These are phyloP conservation scores for Ecdyonurus torrentis DNA, from an alignment of 2,888 invertebrate species.

Conservation along the genomic window DNA sequence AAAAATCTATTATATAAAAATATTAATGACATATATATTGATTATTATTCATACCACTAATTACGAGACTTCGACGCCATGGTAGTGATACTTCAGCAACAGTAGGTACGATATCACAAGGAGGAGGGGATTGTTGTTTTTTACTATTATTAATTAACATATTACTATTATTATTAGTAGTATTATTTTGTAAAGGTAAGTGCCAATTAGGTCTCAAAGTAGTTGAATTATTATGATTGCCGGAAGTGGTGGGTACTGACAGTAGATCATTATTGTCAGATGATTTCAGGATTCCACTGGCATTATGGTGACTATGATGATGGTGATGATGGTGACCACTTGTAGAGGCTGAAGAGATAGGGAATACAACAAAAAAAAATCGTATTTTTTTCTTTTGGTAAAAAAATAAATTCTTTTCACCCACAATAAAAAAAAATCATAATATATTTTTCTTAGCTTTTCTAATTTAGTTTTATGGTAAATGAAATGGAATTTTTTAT, in stretches of 20 bases:
- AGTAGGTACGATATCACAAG: slow-evolving; percentile 45
- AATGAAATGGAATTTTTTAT: too few species aligned
- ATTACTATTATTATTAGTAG: not conserved
- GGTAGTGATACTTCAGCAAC: slow-evolving; percentile 69
- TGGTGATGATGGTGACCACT: slow-evolving; percentile 3
- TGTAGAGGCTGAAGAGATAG: not conserved
- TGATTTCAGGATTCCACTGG: not conserved
- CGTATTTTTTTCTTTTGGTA: too few species aligned
- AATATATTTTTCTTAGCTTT: too few species aligned
- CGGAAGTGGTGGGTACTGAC: too few species aligned
- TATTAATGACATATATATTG: too few species aligned
- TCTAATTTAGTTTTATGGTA: too few species aligned
- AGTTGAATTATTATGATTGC: too few species aligned
- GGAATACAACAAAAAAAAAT: too few species aligned
- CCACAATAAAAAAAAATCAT: too few species aligned
- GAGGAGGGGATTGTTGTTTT: slow-evolving; percentile 18
- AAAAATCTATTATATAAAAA: too few species aligned
- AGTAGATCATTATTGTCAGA: not conserved
- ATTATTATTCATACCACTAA: slow-evolving; percentile 7
- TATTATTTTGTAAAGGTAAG: not conserved
- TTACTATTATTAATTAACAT: too few species aligned
- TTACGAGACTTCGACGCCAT: slow-evolving; percentile 39
- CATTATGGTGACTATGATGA: slow-evolving; percentile 2
- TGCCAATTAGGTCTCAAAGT: not conserved
- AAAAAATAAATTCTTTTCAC: too few species aligned